Evolutionary conservation across 2,113 vertebrate genomes (phyloP), one percentile per base, ranked within the genome.

Genomic region (Lampris incognitus): DNA sequence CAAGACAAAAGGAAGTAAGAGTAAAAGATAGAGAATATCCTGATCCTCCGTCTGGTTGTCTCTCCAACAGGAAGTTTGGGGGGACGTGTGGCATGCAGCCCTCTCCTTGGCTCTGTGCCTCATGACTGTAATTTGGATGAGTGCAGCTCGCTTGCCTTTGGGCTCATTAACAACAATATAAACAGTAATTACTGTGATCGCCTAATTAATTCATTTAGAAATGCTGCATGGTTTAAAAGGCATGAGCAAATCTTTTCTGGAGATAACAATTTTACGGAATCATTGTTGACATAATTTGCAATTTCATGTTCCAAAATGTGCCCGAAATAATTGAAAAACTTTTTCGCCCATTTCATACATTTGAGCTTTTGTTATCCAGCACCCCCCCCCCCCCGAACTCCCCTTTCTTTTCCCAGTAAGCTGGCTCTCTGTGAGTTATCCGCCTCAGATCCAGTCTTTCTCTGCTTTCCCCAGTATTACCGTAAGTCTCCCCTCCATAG

Each of bases 121-220:
- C 90, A 82, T 82, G 89, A 91, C 87, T 92, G 89, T 94, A 92
- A 94, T 95, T 93, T 94, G 93, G 93, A 93, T 94, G 93, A 94
- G 92, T 93, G 92, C 90, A 91, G 91, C 92, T 94, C 84, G 84
- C 90, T 94, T 92, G 93, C 92, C 93, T 95, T 94, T 94, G 92
- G 93, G 93, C 92, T 95, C 92, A 94, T 95, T 94, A 93, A 95
- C 91, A 94, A 93, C 92, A 93, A 95, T 93, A 93, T 93, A 94
- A 94, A 94, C 94, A 94, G 92, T 94, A 94, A 94, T 95, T 95
- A 93, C 94, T 93, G 91, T 93, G 92, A 95, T 94, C 91, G 89
- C 81, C 92, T 94, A 94, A 94, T 94, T 94, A 94, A 94, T 95
- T 94, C 90, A 89, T 94, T 94, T 91, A 87, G 93, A 93, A 94